Evolutionary conservation across 2,113 vertebrate genomes (phyloP).

Genomic region (Dissostichus mawsoni): DNA sequence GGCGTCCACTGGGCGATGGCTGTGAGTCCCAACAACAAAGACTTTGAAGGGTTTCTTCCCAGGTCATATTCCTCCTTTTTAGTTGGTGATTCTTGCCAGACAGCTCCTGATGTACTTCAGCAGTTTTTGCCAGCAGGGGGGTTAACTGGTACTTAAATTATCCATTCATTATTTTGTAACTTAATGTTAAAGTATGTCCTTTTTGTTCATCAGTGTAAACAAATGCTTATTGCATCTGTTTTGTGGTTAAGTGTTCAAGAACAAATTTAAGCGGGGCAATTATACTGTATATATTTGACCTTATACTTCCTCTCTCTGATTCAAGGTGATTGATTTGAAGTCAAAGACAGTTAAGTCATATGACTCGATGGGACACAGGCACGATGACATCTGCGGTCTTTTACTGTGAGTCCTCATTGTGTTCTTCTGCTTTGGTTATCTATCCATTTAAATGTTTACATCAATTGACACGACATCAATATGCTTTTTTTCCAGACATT

Average conservation of each 20-base stretch:
- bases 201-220: neutral
- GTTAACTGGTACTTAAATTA: neutral
- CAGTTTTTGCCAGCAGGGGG: neutral
- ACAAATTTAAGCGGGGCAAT: neutral
- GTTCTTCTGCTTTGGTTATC: neutral
- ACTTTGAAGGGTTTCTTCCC: neutral
- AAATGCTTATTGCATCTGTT: neutral
- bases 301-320: neutral
- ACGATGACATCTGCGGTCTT: constrained; percentile 87
- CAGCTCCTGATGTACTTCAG: neutral
- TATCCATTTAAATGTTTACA: neutral
- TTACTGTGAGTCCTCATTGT: constrained; percentile 87
- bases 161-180: neutral
- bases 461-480: neutral
- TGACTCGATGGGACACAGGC: constrained; percentile 91
- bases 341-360: constrained; percentile 88
- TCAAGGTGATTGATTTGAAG: constrained; percentile 90
- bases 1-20: constrained; percentile 91
- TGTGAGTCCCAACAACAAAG: constrained; percentile 82
- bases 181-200: neutral
- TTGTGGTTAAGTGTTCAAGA: neutral
- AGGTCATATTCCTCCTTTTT: neutral
- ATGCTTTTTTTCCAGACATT: constrained; percentile 80
- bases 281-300: too few relatives aligned
- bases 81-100: neutral